phyloP scores from a whole-genome alignment of 2,113 vertebrate species.

The Ceyx cyanopectus region DNA sequence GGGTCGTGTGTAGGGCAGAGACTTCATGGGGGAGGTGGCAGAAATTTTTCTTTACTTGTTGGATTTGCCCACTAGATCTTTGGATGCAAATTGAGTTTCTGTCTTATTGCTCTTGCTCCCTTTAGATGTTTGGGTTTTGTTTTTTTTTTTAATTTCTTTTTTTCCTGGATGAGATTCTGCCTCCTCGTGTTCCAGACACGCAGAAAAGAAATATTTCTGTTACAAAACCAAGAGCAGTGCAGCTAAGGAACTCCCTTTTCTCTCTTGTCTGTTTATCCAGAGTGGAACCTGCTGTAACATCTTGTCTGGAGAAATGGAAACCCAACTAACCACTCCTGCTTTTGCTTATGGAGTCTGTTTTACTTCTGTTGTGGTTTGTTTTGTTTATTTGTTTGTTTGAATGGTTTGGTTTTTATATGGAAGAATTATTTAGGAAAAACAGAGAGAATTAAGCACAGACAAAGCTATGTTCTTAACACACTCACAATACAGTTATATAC shows the following conservation, averaged over 20 bases:
- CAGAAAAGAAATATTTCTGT: neutral
- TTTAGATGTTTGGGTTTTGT: neutral
- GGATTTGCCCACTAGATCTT: neutral
- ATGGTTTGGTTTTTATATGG: neutral
- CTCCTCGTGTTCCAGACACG: neutral
- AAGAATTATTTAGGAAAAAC: neutral
- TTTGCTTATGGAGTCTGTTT: neutral
- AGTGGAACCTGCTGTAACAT: neutral
- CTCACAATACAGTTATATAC: neutral
- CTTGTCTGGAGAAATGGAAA: conserved; percentile 23
- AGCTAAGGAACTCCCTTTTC: neutral
- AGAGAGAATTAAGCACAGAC: neutral
- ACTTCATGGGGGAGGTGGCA: neutral
- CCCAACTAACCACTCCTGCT: neutral
- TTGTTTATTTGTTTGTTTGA: neutral
- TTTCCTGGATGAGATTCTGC: neutral
- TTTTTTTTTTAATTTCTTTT: neutral
- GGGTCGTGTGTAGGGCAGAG: neutral
- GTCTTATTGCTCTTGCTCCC: neutral
- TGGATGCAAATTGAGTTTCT: conserved; percentile 56
- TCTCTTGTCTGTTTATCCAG: neutral
- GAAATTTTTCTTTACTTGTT: neutral
- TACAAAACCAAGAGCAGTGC: neutral
- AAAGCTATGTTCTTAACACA: neutral
- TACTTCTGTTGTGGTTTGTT: neutral